Base-by-base conservation (phyloP, 2,797 vertebrate genomes). In the Cephalopachus bancanus region DNA sequence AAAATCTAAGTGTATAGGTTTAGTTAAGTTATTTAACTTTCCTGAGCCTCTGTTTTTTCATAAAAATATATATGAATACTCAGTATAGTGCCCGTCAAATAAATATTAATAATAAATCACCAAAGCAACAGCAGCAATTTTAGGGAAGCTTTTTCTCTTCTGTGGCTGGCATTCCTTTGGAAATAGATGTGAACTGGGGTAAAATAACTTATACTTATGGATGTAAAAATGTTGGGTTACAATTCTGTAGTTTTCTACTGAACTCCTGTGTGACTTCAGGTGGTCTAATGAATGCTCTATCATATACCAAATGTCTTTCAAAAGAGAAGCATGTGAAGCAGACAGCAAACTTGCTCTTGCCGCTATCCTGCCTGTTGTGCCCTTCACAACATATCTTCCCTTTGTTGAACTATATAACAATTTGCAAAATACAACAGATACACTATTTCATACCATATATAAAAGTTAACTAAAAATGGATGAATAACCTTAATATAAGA, bases 81-180 rank as follows among this genome's bases (percentile, higher is more conserved):
- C 49, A 93, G 55, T 49, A 60, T n/a, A 71, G 62, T 84, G 57
- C 57, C 65, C 83, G 20, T 60, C 65, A 79, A n/a, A 24, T 84
- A 67, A 92, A 75, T 89, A 57, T 84, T 90, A 78, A 49, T 93
- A 62, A 28, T 87, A 79, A 69, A 67, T 64, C 78, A 60, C 74
- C 76, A 79, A 55, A 51, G 51, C 86, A 94, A 81, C 22, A 78
- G 30, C 16, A 88, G 75, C n/a, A 75, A 30, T 83, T 83, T 94
- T 89, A 90, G 17, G 24, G 30, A n/a, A 33, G 16, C 55, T 53
- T 92, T 93, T 90, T 60, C 4, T 85, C 53, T 57, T 33, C 33
- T 55, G 9, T 93, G n/a, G 11, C 22, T 83, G 65, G 30, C 4
- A 55, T 89, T 92, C 64, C 51, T 92, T 89, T 88, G 92, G 33